phyloP scores from a whole-genome alignment of 1,140 invertebrate species.

The Ostrea edulis region DNA sequence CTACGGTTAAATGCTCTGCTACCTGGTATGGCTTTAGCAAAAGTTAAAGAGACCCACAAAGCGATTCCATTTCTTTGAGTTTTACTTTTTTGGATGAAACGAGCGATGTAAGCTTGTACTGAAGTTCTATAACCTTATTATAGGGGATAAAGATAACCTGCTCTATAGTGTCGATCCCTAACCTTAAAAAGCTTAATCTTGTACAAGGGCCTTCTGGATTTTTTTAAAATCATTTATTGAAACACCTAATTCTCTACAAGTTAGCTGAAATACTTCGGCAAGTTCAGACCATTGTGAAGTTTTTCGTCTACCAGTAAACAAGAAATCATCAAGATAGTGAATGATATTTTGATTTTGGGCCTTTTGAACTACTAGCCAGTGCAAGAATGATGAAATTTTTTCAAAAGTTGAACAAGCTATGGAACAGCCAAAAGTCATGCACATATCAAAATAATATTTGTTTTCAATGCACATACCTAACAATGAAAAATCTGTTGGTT shows the following conservation, averaged over 20 bases:
- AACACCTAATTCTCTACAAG: constrained; percentile 20
- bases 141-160: background rate
- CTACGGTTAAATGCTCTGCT: constrained; percentile 18
- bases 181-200: too few relatives aligned
- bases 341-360: background rate
- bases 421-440: too few relatives aligned
- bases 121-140: constrained; percentile 31
- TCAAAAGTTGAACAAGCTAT: constrained; percentile 42
- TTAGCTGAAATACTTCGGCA: background rate
- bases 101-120: background rate
- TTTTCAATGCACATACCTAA: constrained; percentile 22
- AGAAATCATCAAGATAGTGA: constrained; percentile 53
- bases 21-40: constrained; percentile 25
- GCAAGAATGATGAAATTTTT: constrained; percentile 47
- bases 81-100: background rate
- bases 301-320: constrained; percentile 35
- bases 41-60: background rate
- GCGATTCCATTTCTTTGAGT: background rate
- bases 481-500: constrained; percentile 20
- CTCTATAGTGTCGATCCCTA: too few relatives aligned
- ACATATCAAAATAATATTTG: constrained; percentile 42
- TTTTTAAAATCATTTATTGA: constrained; percentile 40
- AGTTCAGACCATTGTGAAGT: background rate
- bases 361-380: constrained; percentile 15
- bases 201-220: too few relatives aligned